Evolutionary conservation across 2,888 invertebrate species (phyloP), one percentile per base, ranked within the genome.

Genomic region (Agelastica alni): DNA sequence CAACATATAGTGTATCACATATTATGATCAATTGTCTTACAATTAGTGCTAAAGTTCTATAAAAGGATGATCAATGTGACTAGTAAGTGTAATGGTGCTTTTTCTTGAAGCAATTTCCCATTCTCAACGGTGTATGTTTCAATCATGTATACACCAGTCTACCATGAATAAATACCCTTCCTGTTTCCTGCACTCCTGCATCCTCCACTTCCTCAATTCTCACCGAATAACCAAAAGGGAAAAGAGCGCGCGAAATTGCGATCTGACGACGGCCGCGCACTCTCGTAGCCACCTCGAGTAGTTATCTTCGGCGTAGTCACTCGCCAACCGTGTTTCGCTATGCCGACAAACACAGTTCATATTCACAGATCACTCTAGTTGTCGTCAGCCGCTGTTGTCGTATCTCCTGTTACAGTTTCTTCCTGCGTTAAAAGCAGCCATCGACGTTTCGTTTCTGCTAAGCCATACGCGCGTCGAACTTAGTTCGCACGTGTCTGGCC

Each of bases 251-350:
- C 46, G 46, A 34, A 37, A 34, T 18, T n/a, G 20, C 37, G n/a
- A 16, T 20, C 17, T 18, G 12, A 20, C 52, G 53, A 53, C 41
- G 26, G 46, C 3, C 28, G 54, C 49, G 54, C 53, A 53, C 53
- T 53, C 53, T 53, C 53, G 53, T 42, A 42, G 53, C 42, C 13
- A 20, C 7, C 41, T 34, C 47, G 20, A 5, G 20, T 18, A 34
- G 10, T 18, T 37, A 37, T 37, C 18, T 20, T 10, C 37, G 18
- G 18, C 18, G 42, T 43, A 44, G 51, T 39, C 46, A 17, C 46
- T 61, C 60, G 54, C 58, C 39, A 39, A 22, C 31, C 31, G 49
- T 32, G 30, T 39, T 20, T 7, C 37, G 37, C 18, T 17, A 39
- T 39, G 18, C 37, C 37, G 37, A 39, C 37, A 39, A 39, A 39